Evolutionary conservation across 2,797 vertebrate species (phyloP).

Genomic region (Ceryle rudis): DNA sequence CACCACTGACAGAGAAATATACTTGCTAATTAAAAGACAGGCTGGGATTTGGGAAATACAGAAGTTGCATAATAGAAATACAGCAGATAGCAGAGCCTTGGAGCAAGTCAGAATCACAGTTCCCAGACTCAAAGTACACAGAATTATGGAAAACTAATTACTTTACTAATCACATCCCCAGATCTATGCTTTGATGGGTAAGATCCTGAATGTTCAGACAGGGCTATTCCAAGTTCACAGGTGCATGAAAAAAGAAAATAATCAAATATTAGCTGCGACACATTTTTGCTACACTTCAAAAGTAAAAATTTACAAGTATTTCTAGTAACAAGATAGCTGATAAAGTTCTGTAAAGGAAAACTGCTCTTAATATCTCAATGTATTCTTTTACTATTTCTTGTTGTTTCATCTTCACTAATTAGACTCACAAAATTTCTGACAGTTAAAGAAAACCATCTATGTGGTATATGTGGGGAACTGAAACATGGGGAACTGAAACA

Average conservation of each 20-base stretch:
- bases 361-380: neutral
- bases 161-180: neutral
- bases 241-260: neutral
- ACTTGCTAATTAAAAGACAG: neutral
- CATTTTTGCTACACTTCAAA: neutral
- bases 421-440: neutral
- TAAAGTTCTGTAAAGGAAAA: neutral
- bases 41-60: neutral
- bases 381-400: neutral
- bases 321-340: neutral
- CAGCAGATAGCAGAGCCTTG: neutral
- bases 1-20: neutral
- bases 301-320: neutral
- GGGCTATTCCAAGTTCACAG: neutral
- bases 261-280: neutral
- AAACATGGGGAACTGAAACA: neutral
- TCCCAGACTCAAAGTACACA: neutral
- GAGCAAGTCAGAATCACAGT: neutral
- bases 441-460: neutral
- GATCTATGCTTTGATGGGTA: neutral
- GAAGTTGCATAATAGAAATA: neutral
- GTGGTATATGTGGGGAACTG: too few species aligned
- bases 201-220: neutral
- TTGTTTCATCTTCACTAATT: neutral
- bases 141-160: conserved; percentile 4